Percentiles rank a stretch among this genome's conserved stretches.
phyloP scores from a whole-genome alignment of 2,113 vertebrate genomes.

The Bungarus multicinctus region DNA sequence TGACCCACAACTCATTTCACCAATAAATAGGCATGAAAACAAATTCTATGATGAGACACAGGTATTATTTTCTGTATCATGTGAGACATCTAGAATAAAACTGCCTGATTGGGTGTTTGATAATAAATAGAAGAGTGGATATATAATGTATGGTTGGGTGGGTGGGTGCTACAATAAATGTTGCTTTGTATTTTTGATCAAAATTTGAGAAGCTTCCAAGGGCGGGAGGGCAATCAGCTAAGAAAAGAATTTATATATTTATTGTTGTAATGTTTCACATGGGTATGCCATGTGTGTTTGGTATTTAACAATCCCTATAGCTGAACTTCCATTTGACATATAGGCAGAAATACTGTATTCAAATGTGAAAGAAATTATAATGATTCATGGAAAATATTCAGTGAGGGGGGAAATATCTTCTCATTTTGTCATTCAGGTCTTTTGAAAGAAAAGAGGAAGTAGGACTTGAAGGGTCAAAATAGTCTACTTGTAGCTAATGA shows the following conservation, averaged over 20 bases:
- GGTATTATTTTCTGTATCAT: not conserved
- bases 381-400: not conserved
- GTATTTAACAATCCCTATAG: not conserved
- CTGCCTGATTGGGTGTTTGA: not conserved
- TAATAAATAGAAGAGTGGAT: not conserved
- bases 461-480: not conserved
- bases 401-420: not conserved
- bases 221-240: not conserved
- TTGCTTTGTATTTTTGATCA: not conserved
- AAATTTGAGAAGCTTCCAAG: not conserved
- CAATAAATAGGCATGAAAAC: not conserved
- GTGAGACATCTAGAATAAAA: not conserved
- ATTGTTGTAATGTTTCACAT: not conserved
- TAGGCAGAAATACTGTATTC: not conserved
- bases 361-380: not conserved
- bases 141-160: not conserved
- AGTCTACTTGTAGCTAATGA: not conserved
- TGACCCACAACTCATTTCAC: not conserved
- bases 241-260: not conserved
- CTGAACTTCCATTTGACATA: not conserved
- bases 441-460: not conserved
- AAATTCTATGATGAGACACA: not conserved
- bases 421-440: not conserved
- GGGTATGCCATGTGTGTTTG: not conserved
- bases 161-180: not conserved